Base-by-base conservation (phyloP, 1,140 invertebrate genomes). In the Achatina immaculata region DNA sequence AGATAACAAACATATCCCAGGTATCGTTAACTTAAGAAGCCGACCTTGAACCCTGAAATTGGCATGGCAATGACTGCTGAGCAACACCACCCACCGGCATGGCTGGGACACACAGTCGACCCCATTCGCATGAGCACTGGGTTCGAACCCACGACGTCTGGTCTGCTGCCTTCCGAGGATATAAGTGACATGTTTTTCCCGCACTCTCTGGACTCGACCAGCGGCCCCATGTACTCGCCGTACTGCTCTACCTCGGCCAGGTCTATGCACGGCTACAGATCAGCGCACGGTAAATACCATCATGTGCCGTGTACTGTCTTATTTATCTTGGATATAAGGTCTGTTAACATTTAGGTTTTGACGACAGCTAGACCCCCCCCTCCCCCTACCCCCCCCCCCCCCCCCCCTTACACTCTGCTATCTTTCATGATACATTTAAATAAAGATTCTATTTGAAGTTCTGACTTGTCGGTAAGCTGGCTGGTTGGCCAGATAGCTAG, bases 121-220 rank as follows among this genome's bases (percentile, higher is more conserved):
- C 77, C 84, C 19, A 71, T 81, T n/a, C 75, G 86, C 62, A 83
- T 85, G 42, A 78, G 81, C 9, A 82, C 78, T 58, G 83, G 81
- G 28, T 84, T 82, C 58, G 83, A 83, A 2, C 40, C 82, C 65
- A 21, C 79, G n/a, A 45, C 78, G 4, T 45, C 80, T 1, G 83
- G 83, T n/a, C 81, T 86, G 75, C 66, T 87, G 28, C 85, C 86
- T 7, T 84, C 86, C 16, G 86, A 88, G 34, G 86, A 88, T 62
- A 85, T 86, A 38, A 85, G 86, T 78, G 86, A 88, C 80, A 62
- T 62, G 58, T 86, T 88, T 72, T 84, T 85, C 45, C 83, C 86
- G 2, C 86, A 86, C 68, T 76, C 84, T 31, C 73, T 86, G 76
- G 86, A 88, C 28, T 81, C 81, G 16, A 83, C 84, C 62, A 69